phyloP scores from a whole-genome alignment of 2,888 invertebrate genomes.

The Melipona bicolor region DNA sequence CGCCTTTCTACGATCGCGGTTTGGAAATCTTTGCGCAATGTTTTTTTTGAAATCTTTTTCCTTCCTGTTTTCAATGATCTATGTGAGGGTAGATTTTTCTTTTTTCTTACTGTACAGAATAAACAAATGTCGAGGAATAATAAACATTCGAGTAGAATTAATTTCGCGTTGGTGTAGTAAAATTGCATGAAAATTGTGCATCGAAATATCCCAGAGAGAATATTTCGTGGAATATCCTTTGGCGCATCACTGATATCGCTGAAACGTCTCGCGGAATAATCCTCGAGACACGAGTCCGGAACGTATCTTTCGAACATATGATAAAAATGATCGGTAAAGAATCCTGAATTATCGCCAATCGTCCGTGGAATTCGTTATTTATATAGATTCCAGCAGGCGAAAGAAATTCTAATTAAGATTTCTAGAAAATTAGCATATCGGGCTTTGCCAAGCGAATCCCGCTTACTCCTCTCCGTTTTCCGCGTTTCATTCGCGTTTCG shows the following conservation, averaged over 20 bases:
- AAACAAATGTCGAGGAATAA: no score
- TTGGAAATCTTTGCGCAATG: neutral
- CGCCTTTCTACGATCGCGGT: neutral
- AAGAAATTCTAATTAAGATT: neutral
- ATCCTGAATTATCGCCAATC: neutral
- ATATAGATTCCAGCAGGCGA: no score
- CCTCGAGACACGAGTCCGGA: no score
- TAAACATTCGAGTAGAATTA: no score
- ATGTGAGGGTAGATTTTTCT: no score
- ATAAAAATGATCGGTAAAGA: no score
- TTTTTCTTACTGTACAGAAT: neutral
- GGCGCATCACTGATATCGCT: neutral
- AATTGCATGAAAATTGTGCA: neutral
- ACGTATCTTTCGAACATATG: no score
- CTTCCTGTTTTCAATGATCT: no score
- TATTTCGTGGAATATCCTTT: neutral
- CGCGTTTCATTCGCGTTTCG: conserved; percentile 13
- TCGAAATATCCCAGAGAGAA: neutral
- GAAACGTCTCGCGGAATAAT: neutral
- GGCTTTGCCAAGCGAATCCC: conserved; percentile 3
- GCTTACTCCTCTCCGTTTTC: conserved; percentile 3
- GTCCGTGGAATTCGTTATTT: neutral
- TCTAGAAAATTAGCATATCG: neutral
- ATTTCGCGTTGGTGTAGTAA: no score
- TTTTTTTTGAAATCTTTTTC: neutral